Base-by-base conservation (phyloP, 1,140 invertebrate species). In the Cyclargus thomasi region DNA sequence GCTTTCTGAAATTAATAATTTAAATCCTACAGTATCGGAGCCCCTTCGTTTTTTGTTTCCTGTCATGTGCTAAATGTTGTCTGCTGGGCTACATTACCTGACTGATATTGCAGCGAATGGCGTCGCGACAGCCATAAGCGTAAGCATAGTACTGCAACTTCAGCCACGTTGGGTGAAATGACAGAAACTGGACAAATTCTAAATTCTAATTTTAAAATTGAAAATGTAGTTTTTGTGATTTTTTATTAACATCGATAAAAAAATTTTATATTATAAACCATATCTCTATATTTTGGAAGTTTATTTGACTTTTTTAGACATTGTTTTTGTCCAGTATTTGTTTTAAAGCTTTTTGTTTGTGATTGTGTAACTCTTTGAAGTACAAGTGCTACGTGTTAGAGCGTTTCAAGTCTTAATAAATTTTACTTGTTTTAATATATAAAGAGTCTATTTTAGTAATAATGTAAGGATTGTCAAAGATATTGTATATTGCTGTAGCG, bases 361-460 rank as follows among this genome's bases (percentile, higher is more conserved):
- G 55, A 20, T 11, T 59, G 55, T 59, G 10, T 55, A 20, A 59
- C 20, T 59, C 55, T 59, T 59, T 22, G 55, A 59, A 59, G 55
- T 59, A 59, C 55, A 59, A 59, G 55, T 21, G 55, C 18, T 59
- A 18, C 8, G 10, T 20, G n/a, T 8, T 59, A 59, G 55, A 59
- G 55, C 55, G 55, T 20, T 20, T 18, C 18, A 21, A 11, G 6
- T 18, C 18, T 59, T 18, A 7, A 59, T 59, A 18, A n/a, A 59
- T 17, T 59, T 59, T 59, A 59, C 29, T 59, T 59, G 55, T 59
- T 59, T 59, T 59, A 59, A 20, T 59, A 59, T 55, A 55, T 59
- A 59, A 59, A 59, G 55, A 59, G 55, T 59, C 55, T 59, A 59
- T 59, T 59, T 59, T 59, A 59, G 55, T 59, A 21, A 59, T 59